Base-by-base conservation (phyloP, 1,140 invertebrate species). In the Pseudomyrmex dendroicus region DNA sequence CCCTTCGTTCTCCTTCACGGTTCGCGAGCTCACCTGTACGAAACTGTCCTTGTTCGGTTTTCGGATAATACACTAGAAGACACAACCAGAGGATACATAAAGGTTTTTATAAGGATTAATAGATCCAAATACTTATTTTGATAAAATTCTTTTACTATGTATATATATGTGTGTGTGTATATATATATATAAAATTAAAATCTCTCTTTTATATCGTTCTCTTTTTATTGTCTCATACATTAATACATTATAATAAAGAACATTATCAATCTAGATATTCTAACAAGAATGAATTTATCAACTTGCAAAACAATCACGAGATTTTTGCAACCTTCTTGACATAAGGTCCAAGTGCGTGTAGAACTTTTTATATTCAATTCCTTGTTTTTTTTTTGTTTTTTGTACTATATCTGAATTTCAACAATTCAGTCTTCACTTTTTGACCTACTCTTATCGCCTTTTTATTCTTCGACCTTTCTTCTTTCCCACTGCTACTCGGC, bases 41-140 rank as follows among this genome's bases (percentile, higher is more conserved):
- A 10, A 80, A 85, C 78, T 59, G 63, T 62, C 56, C 57, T 70
- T 73, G 73, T 64, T 59, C 68, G 22, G 50, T 46, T 50, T 70
- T 48, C 44, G 9, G 17, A 87, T 83, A 83, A 72, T 84, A 20
- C 20, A 20, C 20, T 0, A 20, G 20, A 20, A 20, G 20, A 20
- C 20, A 20, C 20, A 88, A 89, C 86, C 59, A 78, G 52, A 73
- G 52, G 46, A 86, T 57, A 80, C 77, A 80, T 17, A 67, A 35
- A 48, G 4, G 35, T 82, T 72, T 64, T 20, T 44, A 50, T 35
- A 15, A 13, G 44, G 17, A 56, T 54, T 61, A 84, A 76, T 20
- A 48, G 15, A 87, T 84, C 44, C 72, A 83, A 83, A 59, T 59
- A 8, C 70, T 35, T 35, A 35, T 5, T 35, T 35, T 35, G 35